These are phyloP conservation scores for Choreutis nemorana DNA, from an alignment of 2,888 invertebrate genomes.

Conservation along the genomic window DNA sequence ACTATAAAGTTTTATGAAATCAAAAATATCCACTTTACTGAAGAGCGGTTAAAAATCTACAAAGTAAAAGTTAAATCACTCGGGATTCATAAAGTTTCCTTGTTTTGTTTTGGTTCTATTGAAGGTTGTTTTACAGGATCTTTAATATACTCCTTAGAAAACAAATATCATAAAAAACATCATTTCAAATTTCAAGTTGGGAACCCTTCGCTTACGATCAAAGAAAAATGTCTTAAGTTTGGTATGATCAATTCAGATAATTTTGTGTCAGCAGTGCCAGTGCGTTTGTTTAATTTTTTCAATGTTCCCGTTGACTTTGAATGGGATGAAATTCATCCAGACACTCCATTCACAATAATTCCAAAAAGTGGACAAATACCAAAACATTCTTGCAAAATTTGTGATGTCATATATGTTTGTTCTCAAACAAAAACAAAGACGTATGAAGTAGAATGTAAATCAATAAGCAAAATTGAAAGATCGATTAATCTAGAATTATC, in stretches of 20 bases:
- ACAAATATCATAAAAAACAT: constrained; percentile 33
- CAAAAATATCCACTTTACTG: constrained; percentile 28
- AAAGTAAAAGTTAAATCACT: constrained; percentile 27
- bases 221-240: constrained; percentile 41
- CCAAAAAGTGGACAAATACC: constrained; percentile 36
- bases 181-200: constrained; percentile 32
- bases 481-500: constrained; percentile 35
- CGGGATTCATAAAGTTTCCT: constrained; percentile 18
- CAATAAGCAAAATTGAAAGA: constrained; percentile 19
- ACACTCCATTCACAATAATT: constrained; percentile 43
- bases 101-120: constrained; percentile 28
- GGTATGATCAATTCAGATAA: constrained; percentile 51
- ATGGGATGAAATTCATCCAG: constrained; percentile 34
- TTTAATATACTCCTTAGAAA: constrained; percentile 37
- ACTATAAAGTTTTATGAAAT: constrained; percentile 24
- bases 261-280: constrained; percentile 41
- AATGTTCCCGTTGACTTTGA: constrained; percentile 34
- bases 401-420: constrained; percentile 35
- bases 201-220: constrained; percentile 29
- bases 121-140: constrained; percentile 29
- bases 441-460: constrained; percentile 38
- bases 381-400: constrained; percentile 33
- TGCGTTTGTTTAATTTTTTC: constrained; percentile 40
- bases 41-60: constrained; percentile 20
- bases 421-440: constrained; percentile 43